Evolutionary conservation across 2,113 vertebrate genomes (phyloP).

Genomic region (Nothoprocta pentlandii): DNA sequence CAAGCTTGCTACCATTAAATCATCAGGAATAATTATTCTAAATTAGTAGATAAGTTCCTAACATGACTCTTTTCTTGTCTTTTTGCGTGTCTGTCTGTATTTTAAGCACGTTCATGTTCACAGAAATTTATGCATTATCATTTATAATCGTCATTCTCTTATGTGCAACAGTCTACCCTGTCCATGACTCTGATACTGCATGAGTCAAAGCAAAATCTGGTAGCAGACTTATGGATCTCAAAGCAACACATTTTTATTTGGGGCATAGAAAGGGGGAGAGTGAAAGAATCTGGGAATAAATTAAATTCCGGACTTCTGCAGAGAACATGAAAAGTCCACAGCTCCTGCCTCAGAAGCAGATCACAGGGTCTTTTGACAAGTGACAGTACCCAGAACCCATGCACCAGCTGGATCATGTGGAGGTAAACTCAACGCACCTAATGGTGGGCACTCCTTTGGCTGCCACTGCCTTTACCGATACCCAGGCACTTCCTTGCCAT

Average conservation of each 20-base stretch:
- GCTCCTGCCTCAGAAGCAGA: not conserved
- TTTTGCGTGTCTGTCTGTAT: not conserved
- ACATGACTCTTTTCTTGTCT: not conserved
- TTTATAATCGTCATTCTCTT: not conserved
- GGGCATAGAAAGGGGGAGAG: not conserved
- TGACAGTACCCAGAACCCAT: not conserved
- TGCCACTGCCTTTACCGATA: not conserved
- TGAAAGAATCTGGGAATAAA: not conserved
- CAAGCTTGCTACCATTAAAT: not conserved
- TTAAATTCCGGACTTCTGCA: not conserved
- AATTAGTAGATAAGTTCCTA: not conserved
- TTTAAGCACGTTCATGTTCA: not conserved
- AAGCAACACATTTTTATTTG: not conserved
- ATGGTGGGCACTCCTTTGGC: not conserved
- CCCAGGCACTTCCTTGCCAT: not conserved
- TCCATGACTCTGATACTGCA: not conserved
- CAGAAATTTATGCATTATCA: not conserved
- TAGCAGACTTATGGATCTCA: not conserved
- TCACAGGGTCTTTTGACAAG: not conserved
- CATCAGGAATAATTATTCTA: not conserved
- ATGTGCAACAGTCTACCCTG: not conserved
- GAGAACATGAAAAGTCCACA: not conserved
- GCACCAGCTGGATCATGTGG: accelerated
- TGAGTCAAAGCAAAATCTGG: not conserved
- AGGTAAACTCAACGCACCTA: not conserved